These are phyloP conservation scores for Sebastes oblongus DNA, from an alignment of 2,797 vertebrate genomes.

Conservation along the genomic window DNA sequence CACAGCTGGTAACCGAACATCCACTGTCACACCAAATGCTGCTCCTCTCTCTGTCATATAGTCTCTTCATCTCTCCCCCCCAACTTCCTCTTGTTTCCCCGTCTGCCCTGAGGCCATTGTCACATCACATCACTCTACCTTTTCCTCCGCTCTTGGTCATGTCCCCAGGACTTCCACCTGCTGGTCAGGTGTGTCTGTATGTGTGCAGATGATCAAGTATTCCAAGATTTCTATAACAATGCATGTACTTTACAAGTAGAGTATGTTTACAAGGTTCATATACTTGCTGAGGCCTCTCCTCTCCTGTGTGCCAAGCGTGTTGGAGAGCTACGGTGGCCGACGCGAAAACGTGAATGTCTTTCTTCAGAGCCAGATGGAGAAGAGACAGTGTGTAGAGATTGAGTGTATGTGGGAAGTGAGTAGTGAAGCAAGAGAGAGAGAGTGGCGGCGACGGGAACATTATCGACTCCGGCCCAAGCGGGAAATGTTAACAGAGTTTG, in stretches of 20 bases:
- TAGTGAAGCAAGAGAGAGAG: too few relatives aligned
- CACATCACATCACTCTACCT: slow-evolving; percentile 60
- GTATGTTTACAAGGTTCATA: not conserved
- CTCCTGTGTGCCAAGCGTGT: too few relatives aligned
- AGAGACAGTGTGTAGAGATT: accelerated
- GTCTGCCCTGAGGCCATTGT: slow-evolving; percentile 54
- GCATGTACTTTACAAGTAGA: not conserved
- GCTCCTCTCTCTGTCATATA: slow-evolving; percentile 24
- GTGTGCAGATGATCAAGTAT: not conserved
- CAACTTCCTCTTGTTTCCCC: slow-evolving; percentile 8
- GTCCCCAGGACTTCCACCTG: slow-evolving; percentile 5
- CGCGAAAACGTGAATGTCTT: accelerated
- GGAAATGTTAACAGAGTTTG: too few relatives aligned
- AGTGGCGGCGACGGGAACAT: accelerated
- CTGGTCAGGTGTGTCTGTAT: slow-evolving; percentile 3
- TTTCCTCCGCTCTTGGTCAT: not conserved
- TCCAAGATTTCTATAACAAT: not conserved
- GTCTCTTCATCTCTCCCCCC: slow-evolving; percentile 25
- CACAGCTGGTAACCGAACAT: slow-evolving; percentile 66
- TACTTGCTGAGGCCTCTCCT: not conserved
- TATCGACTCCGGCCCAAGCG: accelerated
- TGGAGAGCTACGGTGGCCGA: too few relatives aligned
- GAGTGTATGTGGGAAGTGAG: accelerated
- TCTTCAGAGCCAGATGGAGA: too few relatives aligned
- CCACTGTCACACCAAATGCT: slow-evolving; percentile 38